Conservation (phyloP, 2,797 vertebrate species). For the Schizothorax lantsangensis region DNA sequence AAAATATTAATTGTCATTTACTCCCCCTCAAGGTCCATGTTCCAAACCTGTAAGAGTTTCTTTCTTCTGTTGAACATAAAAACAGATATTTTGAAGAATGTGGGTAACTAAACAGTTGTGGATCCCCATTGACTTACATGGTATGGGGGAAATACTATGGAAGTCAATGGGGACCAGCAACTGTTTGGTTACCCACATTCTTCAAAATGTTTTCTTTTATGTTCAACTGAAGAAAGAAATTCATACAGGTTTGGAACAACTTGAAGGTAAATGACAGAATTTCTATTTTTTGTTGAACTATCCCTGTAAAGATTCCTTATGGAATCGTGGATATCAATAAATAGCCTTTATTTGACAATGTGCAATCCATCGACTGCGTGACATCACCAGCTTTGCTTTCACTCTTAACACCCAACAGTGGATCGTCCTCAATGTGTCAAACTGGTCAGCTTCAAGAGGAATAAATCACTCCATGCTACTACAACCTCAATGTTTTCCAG, state of each 20-base stretch:
- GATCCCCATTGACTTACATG: not conserved
- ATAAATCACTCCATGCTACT: constrained; percentile 47
- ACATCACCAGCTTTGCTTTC: not conserved
- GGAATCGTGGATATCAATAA: not conserved
- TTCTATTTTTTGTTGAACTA: not conserved
- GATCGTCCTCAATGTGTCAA: constrained; percentile 44
- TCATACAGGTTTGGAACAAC: not conserved
- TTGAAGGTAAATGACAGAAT: not conserved
- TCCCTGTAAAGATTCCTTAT: not conserved
- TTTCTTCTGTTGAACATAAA: not conserved
- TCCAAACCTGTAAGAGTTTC: not conserved
- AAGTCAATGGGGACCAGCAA: not conserved
- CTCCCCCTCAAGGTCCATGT: not conserved
- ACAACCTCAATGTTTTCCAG: constrained; percentile 1
- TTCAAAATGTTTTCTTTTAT: not conserved
- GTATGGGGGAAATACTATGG: not conserved
- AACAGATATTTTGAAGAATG: not conserved
- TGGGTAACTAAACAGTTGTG: not conserved
- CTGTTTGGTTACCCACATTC: not conserved
- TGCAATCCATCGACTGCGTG: not conserved
- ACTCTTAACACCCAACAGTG: constrained; percentile 14
- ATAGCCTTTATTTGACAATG: not conserved
- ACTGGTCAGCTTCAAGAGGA: constrained; percentile 30
- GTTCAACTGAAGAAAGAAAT: not conserved
- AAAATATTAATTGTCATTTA: not conserved